Evolutionary conservation across 37 sponge, comb jelly and placozoan species (phyloP).

Genomic region (Amphimedon queenslandica): DNA sequence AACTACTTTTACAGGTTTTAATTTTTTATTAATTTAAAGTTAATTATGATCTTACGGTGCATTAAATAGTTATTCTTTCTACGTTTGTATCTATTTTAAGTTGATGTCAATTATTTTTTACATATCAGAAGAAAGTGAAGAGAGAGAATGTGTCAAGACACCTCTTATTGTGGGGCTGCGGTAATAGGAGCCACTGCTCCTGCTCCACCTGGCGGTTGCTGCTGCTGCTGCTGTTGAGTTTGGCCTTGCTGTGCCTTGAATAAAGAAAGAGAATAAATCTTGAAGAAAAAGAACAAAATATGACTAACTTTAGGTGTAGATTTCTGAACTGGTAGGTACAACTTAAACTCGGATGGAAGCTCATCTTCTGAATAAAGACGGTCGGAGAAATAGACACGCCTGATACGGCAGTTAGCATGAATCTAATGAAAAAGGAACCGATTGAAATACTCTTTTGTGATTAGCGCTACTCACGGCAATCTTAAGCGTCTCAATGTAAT

Average conservation of each 20-base stretch:
- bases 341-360: conserved; percentile 98
- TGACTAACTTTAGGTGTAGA: conserved; percentile 7
- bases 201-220: conserved; percentile 12
- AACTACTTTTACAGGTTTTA: no score
- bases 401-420: conserved; percentile 99
- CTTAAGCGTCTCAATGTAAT: conserved; percentile 98
- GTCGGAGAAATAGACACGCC: conserved; percentile 97
- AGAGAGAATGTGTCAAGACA: no score
- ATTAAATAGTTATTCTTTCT: no score
- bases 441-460: not conserved
- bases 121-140: no score
- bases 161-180: no score
- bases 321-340: conserved; percentile 93
- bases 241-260: not conserved
- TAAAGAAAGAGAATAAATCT: no score
- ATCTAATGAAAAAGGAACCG: conserved; percentile 38
- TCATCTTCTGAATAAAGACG: conserved; percentile 96
- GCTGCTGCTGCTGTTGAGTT: not conserved
- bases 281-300: no score
- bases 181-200: no score
- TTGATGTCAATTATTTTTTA: no score
- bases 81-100: no score
- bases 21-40: no score
- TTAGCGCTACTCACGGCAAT: conserved; percentile 55
- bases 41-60: no score